Evolutionary conservation across 1,140 invertebrate species (phyloP).

Genomic region (Aphidius gifuensis): DNA sequence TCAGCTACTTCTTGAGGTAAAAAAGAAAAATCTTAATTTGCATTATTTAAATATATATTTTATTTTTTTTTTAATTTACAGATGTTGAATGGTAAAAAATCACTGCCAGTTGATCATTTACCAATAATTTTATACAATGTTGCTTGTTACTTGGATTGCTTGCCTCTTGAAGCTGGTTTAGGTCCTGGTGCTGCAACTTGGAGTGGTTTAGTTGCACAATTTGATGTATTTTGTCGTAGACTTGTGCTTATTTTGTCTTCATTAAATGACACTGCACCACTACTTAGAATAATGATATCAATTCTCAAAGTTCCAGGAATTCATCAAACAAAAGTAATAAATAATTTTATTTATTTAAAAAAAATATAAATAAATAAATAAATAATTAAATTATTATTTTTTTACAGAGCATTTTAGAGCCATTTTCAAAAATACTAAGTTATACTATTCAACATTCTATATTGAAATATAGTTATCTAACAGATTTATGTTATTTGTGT

Average conservation of each 20-base stretch:
- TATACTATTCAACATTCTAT: slow-evolving; percentile 84
- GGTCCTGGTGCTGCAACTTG: slow-evolving; percentile 68
- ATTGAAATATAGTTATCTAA: slow-evolving; percentile 79
- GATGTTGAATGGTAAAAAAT: slow-evolving; percentile 85
- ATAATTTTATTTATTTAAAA: background rate
- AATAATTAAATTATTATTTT: slow-evolving; percentile 4
- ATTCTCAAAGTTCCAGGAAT: slow-evolving; percentile 83
- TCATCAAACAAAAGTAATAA: slow-evolving; percentile 70
- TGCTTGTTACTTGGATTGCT: slow-evolving; percentile 87
- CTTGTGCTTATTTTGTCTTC: slow-evolving; percentile 71
- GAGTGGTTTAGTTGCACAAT: slow-evolving; percentile 74
- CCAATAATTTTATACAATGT: slow-evolving; percentile 82
- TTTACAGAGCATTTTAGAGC: slow-evolving; percentile 77
- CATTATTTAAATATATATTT: background rate
- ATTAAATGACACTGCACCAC: slow-evolving; percentile 71
- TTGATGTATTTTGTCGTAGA: slow-evolving; percentile 81
- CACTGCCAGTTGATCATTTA: slow-evolving; percentile 72
- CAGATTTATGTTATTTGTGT: slow-evolving; percentile 87
- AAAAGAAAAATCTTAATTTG: slow-evolving; percentile 5
- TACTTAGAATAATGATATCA: slow-evolving; percentile 82
- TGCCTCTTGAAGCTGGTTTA: slow-evolving; percentile 79
- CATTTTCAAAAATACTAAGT: slow-evolving; percentile 93
- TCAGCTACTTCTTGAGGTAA: slow-evolving; percentile 84
- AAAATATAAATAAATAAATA: background rate
- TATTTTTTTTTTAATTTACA: slow-evolving; percentile 34